A percentile compares a stretch with the other conserved stretches of the same genome.
Conservation (phyloP, 2,797 vertebrate genomes). For the Meda fulgida region DNA sequence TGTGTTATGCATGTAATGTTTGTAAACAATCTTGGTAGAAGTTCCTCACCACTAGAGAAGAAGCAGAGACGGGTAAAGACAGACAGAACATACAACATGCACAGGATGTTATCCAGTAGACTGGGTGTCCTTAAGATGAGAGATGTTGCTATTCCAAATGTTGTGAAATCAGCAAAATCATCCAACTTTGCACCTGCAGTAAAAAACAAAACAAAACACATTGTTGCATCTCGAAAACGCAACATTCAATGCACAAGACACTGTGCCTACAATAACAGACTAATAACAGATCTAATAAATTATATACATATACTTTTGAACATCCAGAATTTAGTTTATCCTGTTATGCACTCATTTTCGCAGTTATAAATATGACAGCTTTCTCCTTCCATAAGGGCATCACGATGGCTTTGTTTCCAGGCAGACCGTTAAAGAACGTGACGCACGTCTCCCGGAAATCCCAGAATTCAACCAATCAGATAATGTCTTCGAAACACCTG, state of each 20-base stretch:
- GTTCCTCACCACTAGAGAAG: slow-evolving; percentile 84
- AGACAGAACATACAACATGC: slow-evolving; percentile 84
- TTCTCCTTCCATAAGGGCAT: no score
- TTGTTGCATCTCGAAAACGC: neutral
- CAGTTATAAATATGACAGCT: neutral
- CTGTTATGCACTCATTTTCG: neutral
- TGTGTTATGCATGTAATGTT: neutral
- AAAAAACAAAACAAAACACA: neutral
- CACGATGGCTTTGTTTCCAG: neutral
- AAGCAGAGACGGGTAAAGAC: slow-evolving; percentile 90
- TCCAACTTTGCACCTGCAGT: slow-evolving; percentile 87
- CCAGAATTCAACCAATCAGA: neutral
- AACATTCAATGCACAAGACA: neutral
- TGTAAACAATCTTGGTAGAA: neutral
- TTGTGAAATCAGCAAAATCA: slow-evolving; percentile 92
- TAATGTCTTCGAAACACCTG: neutral
- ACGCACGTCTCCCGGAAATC: neutral
- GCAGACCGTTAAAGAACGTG: neutral
- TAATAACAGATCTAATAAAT: neutral
- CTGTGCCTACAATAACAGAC: neutral
- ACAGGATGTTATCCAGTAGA: slow-evolving; percentile 83
- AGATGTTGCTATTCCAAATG: slow-evolving; percentile 89
- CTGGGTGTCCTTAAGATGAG: slow-evolving; percentile 83
- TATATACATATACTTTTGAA: neutral
- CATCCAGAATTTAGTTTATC: neutral